phyloP scores from a whole-genome alignment of 2,113 vertebrate species.

The Agelaius phoeniceus region DNA sequence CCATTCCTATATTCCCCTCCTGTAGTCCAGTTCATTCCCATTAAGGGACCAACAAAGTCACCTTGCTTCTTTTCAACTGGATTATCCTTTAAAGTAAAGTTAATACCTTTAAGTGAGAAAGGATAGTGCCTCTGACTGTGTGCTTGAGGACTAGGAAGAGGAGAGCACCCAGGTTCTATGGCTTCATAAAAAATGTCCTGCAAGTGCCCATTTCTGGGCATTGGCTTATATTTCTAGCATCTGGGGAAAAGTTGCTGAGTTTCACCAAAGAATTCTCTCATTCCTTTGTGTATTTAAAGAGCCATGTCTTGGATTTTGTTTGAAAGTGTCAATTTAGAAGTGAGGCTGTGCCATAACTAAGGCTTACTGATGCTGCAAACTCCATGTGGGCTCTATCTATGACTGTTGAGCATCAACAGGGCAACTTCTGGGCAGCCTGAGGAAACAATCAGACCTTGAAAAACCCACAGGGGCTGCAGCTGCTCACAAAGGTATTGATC shows the following conservation, averaged over 20 bases:
- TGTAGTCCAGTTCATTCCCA: neutral
- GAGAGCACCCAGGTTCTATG: neutral
- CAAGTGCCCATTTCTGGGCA: neutral
- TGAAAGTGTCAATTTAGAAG: neutral
- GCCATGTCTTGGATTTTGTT: neutral
- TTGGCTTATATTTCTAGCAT: neutral
- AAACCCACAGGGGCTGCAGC: neutral
- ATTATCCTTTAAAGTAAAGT: neutral
- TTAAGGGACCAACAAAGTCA: neutral
- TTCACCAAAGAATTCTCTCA: neutral
- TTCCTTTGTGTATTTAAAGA: neutral
- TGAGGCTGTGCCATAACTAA: neutral
- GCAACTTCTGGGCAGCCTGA: neutral
- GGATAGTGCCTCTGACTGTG: neutral
- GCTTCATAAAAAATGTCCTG: neutral
- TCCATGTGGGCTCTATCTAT: fast-evolving
- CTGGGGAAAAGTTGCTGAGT: neutral
- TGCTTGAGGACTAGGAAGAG: neutral
- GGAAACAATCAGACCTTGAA: neutral
- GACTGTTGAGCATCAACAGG: neutral
- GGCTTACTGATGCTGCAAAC: neutral
- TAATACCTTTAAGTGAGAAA: neutral
- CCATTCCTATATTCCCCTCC: neutral
- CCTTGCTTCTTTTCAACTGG: neutral
- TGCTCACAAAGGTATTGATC: neutral